Percentiles rank a stretch among this genome's conserved stretches.
Evolutionary conservation across 1,140 invertebrate species (phyloP).

Genomic region (Drosophila eugracilis): DNA sequence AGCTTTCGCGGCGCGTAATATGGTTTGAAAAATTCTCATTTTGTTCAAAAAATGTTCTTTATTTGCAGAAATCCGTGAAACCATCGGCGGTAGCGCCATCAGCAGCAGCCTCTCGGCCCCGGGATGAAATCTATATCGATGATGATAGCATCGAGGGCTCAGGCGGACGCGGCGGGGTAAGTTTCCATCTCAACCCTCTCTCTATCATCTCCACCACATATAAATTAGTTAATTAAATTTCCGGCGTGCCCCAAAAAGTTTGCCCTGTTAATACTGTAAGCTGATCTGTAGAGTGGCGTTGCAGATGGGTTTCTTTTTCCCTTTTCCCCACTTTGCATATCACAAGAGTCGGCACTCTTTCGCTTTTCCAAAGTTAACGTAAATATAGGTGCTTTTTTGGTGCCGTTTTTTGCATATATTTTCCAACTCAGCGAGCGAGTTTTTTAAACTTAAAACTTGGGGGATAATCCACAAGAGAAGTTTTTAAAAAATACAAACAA

Average conservation of each 20-base stretch:
- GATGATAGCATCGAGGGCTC: slow-evolving; percentile 85
- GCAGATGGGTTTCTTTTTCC: slow-evolving; percentile 2
- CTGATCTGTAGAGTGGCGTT: slow-evolving; percentile 1
- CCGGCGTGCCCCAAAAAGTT: slow-evolving; percentile 5
- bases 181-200: no score
- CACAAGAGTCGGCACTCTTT: slow-evolving; percentile 8
- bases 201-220: slow-evolving; percentile 18
- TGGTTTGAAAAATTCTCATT: slow-evolving; percentile 2
- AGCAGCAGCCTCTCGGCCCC: slow-evolving; percentile 40
- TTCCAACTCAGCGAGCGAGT: neutral
- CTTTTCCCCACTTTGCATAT: slow-evolving; percentile 33
- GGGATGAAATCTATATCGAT: slow-evolving; percentile 85
- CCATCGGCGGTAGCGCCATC: slow-evolving; percentile 56
- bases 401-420: slow-evolving; percentile 1
- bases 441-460: neutral
- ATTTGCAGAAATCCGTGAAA: slow-evolving; percentile 79
- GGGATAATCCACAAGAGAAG: neutral
- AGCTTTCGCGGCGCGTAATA: slow-evolving; percentile 12
- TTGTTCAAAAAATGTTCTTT: slow-evolving; percentile 20
- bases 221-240: slow-evolving; percentile 43
- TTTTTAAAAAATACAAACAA: neutral
- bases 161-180: slow-evolving; percentile 85
- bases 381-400: slow-evolving; percentile 3
- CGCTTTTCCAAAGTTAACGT: slow-evolving; percentile 5
- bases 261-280: slow-evolving; percentile 19